Evolutionary conservation across 1,140 invertebrate species (phyloP), one percentile per base, ranked within the genome.

Genomic region (Eriosoma lanigerum): DNA sequence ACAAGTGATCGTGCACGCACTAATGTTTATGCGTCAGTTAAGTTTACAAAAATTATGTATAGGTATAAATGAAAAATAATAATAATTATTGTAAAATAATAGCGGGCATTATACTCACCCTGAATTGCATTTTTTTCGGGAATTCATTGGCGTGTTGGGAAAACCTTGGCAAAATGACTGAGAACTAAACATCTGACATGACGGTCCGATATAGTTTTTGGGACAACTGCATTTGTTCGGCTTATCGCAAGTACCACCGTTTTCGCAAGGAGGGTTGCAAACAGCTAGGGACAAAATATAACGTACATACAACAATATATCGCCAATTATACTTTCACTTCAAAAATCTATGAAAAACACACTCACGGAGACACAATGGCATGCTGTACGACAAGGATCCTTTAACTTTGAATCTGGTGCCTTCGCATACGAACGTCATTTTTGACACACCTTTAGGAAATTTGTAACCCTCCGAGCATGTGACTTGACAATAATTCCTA

Each of bases 221-320:
- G 90, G 87, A 83, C 94, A 96, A 13, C 90, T 85, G 83, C 93
- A 95, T 1, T 88, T 85, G 84, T 92, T 90, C 0, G 91, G 91
- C 1, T 87, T 87, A 1, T 91, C 83, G 83, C 94, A 96, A 19
- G 92, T 91, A 0, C 94, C 94, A 68, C 89, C 91, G 85, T 96
- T 94, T 83, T 91, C 87, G 85, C 94, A 96, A 1, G 88, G 85
- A 0, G 91, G 90, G 19, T 90, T 83, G 84, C 94, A 96, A 82
- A 90, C 87, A 6, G 92, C 93, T 94, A 82, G 29, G 21, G 32
- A 26, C 24, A 70, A 56, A 76, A 32, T 5, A n/a, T 0, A 54
- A 54, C 46, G 46, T 38, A 4, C 32, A 8, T 38, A 38, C 32
- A 38, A 38, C 3, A 38, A 38, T 38, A 38, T 8, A 38, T n/a